Percentiles rank a stretch among this genome's conserved stretches.
Conservation (phyloP, 1,140 invertebrate genomes). For the Sipha flava region DNA sequence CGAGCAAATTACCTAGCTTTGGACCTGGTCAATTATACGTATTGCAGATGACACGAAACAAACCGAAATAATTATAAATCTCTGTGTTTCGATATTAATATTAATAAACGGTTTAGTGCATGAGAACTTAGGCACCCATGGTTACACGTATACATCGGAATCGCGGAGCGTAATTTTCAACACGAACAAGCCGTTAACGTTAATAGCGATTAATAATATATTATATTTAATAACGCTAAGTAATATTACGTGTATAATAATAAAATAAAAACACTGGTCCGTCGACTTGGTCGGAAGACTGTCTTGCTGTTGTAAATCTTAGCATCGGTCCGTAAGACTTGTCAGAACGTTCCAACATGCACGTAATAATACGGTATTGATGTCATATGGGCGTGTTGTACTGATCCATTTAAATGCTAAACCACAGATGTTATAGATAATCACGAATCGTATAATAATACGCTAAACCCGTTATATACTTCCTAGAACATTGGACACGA, state of each 20-base stretch:
- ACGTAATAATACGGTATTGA: too few relatives aligned
- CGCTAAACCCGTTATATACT: too few relatives aligned
- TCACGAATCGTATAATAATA: too few relatives aligned
- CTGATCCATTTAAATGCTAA: too few relatives aligned
- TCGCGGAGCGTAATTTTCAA: not conserved
- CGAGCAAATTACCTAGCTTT: not conserved
- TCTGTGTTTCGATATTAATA: not conserved
- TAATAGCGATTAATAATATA: not conserved
- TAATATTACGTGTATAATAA: not conserved
- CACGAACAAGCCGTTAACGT: not conserved
- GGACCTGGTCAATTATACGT: not conserved
- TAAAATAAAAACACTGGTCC: not conserved
- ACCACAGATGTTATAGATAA: too few relatives aligned
- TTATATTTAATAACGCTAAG: too few relatives aligned
- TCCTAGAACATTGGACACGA: too few relatives aligned
- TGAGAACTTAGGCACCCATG: not conserved
- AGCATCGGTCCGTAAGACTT: too few relatives aligned
- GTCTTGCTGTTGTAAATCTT: too few relatives aligned
- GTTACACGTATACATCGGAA: not conserved
- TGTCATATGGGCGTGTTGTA: too few relatives aligned
- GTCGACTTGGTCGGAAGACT: not conserved
- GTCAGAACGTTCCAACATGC: too few relatives aligned
- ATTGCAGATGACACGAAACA: not conserved
- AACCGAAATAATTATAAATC: not conserved
- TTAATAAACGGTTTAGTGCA: not conserved